Base-by-base conservation (phyloP, 1,140 invertebrate species). In the Cardiocondyla obscurior region DNA sequence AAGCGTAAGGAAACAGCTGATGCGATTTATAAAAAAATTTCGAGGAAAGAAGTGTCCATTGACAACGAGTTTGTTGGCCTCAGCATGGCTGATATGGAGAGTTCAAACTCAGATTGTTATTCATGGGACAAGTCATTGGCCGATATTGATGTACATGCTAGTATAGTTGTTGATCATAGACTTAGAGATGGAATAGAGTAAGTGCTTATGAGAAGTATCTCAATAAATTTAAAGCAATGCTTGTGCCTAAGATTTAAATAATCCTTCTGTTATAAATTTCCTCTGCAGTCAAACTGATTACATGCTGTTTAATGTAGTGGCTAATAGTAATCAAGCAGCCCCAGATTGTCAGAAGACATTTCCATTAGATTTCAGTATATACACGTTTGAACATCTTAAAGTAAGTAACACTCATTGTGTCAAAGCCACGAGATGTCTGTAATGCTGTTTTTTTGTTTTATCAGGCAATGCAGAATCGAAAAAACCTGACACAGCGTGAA, bases 381-480 rank as follows among this genome's bases (percentile, higher is more conserved):
- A 96, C 92, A 94, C 96, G 5, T 98, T 97, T 94, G 97, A 98
- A 92, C 97, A 98, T 94, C 94, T 98, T 53, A 95, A 96, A 91
- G 96, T 97, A 94, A 91, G 94, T 76, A 69, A 58, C n/a, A 25
- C 30, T 57, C 16, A 22, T 72, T 44, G 19, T 42, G 33, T 2
- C 3, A 4, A 4, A 46, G 3, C 16, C 12, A 44, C 12, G 42
- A 14, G 2, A 49, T 33, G 3, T 30, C 12, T 77, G 3, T n/a
- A 53, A 62, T 10, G 10, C 10, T 12, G 10, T 79, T 25, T 79
- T 25, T 33, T 81, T 36, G 0, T 85, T 67, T 51, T 93, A 94
- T 46, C 84, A 95, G 95, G 94, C 95, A 79, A 95, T 98, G 94
- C 74, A 77, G 12, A 77, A 67, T 36, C 60, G 96, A 84, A 94